Conservation (phyloP, 2,888 invertebrate species). For the Lissocephala sabroskyi region DNA sequence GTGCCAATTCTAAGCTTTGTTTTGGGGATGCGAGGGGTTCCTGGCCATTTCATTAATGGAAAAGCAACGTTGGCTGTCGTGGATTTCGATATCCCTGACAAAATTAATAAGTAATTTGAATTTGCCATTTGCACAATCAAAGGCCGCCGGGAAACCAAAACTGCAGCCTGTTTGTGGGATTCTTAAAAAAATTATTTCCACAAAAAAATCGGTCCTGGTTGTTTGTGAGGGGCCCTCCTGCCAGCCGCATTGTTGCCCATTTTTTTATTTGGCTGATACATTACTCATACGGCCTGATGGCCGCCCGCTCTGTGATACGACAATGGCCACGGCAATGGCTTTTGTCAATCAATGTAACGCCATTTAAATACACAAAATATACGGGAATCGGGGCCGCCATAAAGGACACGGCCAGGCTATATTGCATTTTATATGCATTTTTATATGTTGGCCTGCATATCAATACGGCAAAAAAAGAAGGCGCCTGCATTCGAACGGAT, state of each 20-base stretch:
- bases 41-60: no score
- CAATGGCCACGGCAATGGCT: conserved; percentile 44
- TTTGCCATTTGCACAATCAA: no score
- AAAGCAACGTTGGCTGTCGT: no score
- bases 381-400: no score
- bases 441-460: conserved; percentile 25
- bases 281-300: conserved; percentile 50
- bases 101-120: no score
- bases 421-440: conserved; percentile 49
- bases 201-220: not conserved
- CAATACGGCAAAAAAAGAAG: not conserved
- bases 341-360: conserved; percentile 55
- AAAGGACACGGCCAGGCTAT: not conserved
- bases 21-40: no score
- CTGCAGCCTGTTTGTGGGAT: no score
- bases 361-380: conserved; percentile 50
- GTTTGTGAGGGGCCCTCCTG: not conserved
- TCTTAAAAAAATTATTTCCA: no score
- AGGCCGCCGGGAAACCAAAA: no score
- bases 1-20: conserved; percentile 47
- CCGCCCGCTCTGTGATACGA: not conserved
- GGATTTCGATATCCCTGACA: no score
- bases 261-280: conserved; percentile 22
- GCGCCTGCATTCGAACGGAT: no score
- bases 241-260: not conserved